A percentile compares a stretch with the other conserved stretches of the same genome.
Evolutionary conservation across 2,888 invertebrate species (phyloP).

Genomic region (Apamea sordens): DNA sequence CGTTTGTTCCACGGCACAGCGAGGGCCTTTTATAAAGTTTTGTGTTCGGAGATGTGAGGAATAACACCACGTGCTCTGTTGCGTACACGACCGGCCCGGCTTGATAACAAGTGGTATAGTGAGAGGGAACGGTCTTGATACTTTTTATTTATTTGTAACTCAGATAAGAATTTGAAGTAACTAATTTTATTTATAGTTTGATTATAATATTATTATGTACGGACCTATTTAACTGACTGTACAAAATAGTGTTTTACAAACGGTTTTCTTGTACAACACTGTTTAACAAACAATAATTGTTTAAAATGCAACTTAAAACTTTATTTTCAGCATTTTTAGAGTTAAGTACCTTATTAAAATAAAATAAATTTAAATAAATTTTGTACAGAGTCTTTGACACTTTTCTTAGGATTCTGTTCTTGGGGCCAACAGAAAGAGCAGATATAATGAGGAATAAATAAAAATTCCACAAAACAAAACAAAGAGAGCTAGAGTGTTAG

Average conservation of each 20-base stretch:
- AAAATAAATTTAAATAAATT: background rate
- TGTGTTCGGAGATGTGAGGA: slow-evolving; percentile 73
- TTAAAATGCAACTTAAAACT: background rate
- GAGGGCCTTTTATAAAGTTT: slow-evolving; percentile 86
- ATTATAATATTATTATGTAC: background rate
- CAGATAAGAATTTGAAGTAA: background rate
- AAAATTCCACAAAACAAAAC: background rate
- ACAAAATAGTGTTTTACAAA: background rate
- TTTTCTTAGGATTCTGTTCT: background rate
- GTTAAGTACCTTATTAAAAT: too few species aligned
- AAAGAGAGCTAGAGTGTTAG: background rate
- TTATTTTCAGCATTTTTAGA: background rate
- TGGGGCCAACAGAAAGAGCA: background rate
- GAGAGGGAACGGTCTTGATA: slow-evolving; percentile 71
- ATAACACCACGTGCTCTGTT: slow-evolving; percentile 81
- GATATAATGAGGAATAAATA: background rate
- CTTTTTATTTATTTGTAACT: slow-evolving; percentile 8
- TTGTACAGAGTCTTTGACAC: background rate
- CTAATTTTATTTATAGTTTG: background rate
- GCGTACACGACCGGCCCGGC: slow-evolving; percentile 76
- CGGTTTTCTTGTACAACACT: background rate
- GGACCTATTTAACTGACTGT: background rate
- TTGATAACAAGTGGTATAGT: slow-evolving; percentile 80
- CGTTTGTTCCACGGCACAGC: slow-evolving; percentile 76
- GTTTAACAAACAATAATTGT: background rate